These are phyloP conservation scores for Galleria mellonella DNA, from an alignment of 1,140 invertebrate genomes.

Conservation along the genomic window DNA sequence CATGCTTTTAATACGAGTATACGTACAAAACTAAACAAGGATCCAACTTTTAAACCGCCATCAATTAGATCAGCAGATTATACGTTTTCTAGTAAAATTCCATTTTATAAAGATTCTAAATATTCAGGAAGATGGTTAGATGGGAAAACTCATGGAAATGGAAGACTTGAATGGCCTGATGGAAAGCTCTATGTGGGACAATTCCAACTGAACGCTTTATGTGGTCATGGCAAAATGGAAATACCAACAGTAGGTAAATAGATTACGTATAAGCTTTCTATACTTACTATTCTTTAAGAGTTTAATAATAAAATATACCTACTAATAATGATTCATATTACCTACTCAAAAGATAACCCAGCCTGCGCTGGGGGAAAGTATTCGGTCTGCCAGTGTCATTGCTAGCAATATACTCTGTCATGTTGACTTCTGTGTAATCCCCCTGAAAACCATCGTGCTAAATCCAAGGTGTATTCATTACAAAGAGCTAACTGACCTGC, in stretches of 20 bases:
- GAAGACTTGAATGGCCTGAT: constrained; percentile 88
- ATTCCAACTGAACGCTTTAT: constrained; percentile 83
- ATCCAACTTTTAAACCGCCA: constrained; percentile 77
- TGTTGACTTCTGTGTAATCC: too few species aligned
- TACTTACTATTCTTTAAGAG: too few species aligned
- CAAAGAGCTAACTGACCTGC: too few species aligned
- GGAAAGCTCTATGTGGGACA: constrained; percentile 86
- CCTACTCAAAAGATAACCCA: too few species aligned
- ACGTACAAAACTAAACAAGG: constrained; percentile 75
- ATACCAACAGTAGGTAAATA: constrained; percentile 74
- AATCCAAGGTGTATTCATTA: too few species aligned
- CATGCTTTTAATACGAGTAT: constrained; percentile 80
- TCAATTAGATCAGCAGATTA: constrained; percentile 81
- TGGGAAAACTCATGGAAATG: constrained; percentile 88
- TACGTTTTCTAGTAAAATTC: constrained; percentile 81
- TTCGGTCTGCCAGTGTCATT: too few species aligned
- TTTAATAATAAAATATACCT: too few species aligned
- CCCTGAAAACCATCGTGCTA: too few species aligned
- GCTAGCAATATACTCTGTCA: too few species aligned
- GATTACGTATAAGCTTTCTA: background rate
- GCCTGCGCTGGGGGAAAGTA: too few species aligned
- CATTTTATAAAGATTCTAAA: constrained; percentile 84
- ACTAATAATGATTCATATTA: too few species aligned
- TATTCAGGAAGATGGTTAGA: constrained; percentile 86
- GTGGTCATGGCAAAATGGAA: constrained; percentile 84